Percentiles rank a stretch among this genome's conserved stretches.
Conservation (phyloP, 1,140 invertebrate species). For the Micrasema longulum region DNA sequence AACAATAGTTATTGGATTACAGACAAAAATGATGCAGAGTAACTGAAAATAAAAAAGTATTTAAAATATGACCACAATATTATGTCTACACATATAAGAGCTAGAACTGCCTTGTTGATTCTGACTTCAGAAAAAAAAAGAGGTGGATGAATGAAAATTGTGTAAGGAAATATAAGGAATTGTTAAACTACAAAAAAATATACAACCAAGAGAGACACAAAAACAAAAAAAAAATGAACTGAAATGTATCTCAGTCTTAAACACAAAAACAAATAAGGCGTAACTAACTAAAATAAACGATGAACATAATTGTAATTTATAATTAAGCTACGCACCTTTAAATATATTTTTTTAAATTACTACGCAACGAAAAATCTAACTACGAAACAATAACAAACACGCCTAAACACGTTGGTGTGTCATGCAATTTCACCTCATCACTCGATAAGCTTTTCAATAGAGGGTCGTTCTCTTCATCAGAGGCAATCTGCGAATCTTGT, state of each 20-base stretch:
- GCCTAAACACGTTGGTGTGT: slow-evolving; percentile 16
- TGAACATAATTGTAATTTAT: no score
- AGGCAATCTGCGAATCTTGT: slow-evolving; percentile 3
- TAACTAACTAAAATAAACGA: no score
- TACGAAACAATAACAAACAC: slow-evolving; percentile 18
- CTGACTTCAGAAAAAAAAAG: not conserved
- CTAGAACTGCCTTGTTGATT: no score
- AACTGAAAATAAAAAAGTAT: no score
- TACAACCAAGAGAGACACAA: slow-evolving; percentile 28
- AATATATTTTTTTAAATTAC: no score
- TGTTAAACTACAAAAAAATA: slow-evolving; percentile 4
- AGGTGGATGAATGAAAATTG: not conserved
- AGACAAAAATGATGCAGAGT: no score
- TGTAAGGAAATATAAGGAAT: not conserved
- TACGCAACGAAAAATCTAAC: slow-evolving; percentile 18
- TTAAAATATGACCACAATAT: no score
- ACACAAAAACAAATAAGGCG: no score
- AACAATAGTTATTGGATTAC: no score
- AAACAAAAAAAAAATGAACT: slow-evolving; percentile 7
- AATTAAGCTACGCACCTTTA: no score
- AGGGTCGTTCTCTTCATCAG: slow-evolving; percentile 28
- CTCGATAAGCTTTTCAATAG: slow-evolving; percentile 1
- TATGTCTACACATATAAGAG: no score
- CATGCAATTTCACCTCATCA: slow-evolving; percentile 52
- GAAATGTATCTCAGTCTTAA: no score